These are phyloP conservation scores for Chlorodrepanis virens DNA, from an alignment of 2,113 vertebrate genomes.

Conservation along the genomic window DNA sequence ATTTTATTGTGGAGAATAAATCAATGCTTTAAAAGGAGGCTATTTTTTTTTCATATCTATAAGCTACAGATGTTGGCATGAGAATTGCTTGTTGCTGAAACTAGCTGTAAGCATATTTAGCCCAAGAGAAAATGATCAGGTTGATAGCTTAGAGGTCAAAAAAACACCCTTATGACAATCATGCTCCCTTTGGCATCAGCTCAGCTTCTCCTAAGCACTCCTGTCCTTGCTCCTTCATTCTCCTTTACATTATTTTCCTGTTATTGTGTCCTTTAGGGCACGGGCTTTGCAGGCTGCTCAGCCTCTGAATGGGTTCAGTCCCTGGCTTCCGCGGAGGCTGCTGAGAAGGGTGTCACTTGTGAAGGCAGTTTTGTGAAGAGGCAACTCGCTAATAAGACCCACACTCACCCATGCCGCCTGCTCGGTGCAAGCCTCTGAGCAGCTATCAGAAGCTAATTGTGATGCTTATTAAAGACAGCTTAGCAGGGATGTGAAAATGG, in stretches of 20 bases:
- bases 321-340: not conserved
- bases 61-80: not conserved
- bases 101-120: constrained; percentile 3
- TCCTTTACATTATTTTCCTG: constrained; percentile 5
- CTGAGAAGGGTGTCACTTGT: constrained; percentile 42
- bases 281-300: not conserved
- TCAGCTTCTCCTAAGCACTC: not conserved
- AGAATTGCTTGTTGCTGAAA: constrained; percentile 7
- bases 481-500: constrained; percentile 50
- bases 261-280: constrained; percentile 32
- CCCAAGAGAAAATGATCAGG: not conserved
- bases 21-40: constrained; percentile 16
- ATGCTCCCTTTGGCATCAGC: not conserved
- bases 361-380: constrained; percentile 40
- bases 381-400: constrained; percentile 41
- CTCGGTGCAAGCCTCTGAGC: not conserved
- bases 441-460: constrained; percentile 61
- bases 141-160: constrained; percentile 21
- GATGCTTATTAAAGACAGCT: constrained; percentile 62
- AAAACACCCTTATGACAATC: not conserved
- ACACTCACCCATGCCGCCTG: not conserved
- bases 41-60: not conserved
- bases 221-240: not conserved
- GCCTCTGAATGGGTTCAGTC: constrained; percentile 32
- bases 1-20: constrained; percentile 46